Evolutionary conservation across 2,888 invertebrate species (phyloP), one percentile per base, ranked within the genome.

Genomic region (Erebia epiphron): DNA sequence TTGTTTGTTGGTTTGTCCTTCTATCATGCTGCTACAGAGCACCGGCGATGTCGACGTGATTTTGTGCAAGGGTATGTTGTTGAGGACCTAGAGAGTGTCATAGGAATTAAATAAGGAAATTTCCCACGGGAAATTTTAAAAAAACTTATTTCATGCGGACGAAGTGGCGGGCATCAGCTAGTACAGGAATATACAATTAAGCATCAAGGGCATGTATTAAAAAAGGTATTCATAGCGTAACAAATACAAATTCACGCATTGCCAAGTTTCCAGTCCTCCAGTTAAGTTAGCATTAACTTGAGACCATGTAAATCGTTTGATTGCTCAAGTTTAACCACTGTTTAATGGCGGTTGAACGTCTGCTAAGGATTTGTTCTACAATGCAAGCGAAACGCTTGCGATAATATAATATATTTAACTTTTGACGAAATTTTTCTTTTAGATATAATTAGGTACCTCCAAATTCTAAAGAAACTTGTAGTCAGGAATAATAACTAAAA

Each of bases 221-320:
- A 57, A 57, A 60, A n/a, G n/a, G 7, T 41, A 26, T 41, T 11
- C 14, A n/a, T 10, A 54, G 16, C 58, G n/a, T n/a, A n/a, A 10
- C 10, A 43, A 43, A 14, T 58, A 62, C 43, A 21, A 49, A 14
- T 50, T 35, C 52, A 16, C 16, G 50, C 52, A 52, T 50, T 63
- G 10, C 64, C 26, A 41, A 52, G 50, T 52, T 64, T 35, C 16
- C 63, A 35, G 50, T 26, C 5, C 35, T 50, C 35, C 11, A 46
- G 46, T 62, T 18, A 16, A 3, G 50, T 63, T 64, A 2, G 35
- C 7, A 35, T 35, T 52, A 46, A 61, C 13, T 46, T 61, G 63
- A 35, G n/a, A 52, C 26, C 62, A 64, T 72, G 64, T 54, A 67
- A 70, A 73, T 68, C 65, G 67, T 73, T 64, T 62, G 57, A 66